A percentile compares a stretch with the other conserved stretches of the same genome.
Conservation (phyloP, 1,140 invertebrate genomes). For the Hyposmocoma kahamanoa region DNA sequence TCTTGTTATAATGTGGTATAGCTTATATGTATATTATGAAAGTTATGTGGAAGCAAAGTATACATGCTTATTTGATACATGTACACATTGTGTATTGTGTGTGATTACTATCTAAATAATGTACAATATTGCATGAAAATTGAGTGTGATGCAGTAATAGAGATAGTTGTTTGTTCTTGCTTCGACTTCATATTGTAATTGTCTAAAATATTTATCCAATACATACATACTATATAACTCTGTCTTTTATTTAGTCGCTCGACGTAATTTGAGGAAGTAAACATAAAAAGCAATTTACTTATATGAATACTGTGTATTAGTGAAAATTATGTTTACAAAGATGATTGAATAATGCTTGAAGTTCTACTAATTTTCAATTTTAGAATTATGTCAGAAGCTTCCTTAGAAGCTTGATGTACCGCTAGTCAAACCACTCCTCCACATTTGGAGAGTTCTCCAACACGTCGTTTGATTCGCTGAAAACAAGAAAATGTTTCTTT, state of each 20-base stretch:
- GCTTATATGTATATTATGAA: conserved; percentile 62
- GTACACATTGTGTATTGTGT: conserved; percentile 41
- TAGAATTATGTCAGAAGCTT: too few species aligned
- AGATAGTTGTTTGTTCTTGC: conserved; percentile 56
- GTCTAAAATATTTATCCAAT: conserved; percentile 68
- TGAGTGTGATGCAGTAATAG: conserved; percentile 42
- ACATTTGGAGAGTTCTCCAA: conserved; percentile 83
- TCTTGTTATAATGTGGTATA: conserved; percentile 32
- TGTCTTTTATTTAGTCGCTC: conserved; percentile 29
- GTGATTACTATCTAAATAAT: conserved; percentile 36
- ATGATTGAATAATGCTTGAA: too few species aligned
- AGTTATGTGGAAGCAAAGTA: conserved; percentile 26
- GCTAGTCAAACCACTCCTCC: conserved; percentile 69
- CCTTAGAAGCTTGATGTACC: too few species aligned
- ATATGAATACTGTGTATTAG: too few species aligned
- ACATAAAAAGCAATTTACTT: too few species aligned
- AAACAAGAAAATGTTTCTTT: conserved; percentile 51
- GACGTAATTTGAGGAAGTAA: too few species aligned
- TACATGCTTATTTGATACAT: conserved; percentile 40
- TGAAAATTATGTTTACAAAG: too few species aligned
- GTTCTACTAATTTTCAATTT: too few species aligned
- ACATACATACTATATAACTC: conserved; percentile 27
- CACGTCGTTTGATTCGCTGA: conserved; percentile 86
- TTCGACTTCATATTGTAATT: conserved; percentile 50
- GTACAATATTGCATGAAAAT: conserved; percentile 50